Evolutionary conservation across 2,113 vertebrate genomes (phyloP).

Genomic region (Crotalus horridus): DNA sequence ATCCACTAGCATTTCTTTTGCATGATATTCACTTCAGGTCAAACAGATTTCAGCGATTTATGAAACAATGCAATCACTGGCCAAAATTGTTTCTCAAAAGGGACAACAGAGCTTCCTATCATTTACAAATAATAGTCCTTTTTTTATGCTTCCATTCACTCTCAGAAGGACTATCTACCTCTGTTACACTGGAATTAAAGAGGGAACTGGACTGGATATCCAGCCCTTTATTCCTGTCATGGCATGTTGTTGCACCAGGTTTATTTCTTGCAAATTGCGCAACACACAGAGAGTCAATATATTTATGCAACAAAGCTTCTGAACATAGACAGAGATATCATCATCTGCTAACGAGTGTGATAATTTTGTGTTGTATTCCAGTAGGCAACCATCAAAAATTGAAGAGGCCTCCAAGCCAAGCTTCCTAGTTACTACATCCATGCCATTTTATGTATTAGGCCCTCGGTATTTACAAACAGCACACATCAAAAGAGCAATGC

Average conservation of each 20-base stretch:
- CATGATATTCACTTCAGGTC: neutral
- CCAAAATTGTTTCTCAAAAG: neutral
- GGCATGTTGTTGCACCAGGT: too few species aligned
- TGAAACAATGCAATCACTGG: neutral
- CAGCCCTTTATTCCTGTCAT: too few species aligned
- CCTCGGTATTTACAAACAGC: neutral
- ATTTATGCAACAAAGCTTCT: neutral
- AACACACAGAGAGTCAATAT: too few species aligned
- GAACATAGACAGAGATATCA: neutral
- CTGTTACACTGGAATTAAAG: neutral
- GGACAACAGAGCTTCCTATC: neutral
- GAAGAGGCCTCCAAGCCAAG: neutral
- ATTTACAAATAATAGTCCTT: neutral
- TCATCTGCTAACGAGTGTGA: neutral
- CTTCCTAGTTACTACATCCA: neutral
- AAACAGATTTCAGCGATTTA: neutral
- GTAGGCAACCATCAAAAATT: neutral
- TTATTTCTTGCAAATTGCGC: too few species aligned
- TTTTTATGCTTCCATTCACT: neutral
- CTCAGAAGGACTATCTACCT: neutral
- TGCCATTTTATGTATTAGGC: neutral
- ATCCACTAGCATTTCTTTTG: neutral
- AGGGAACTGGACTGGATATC: too few species aligned
- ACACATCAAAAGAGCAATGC: neutral
- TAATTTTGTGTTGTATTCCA: neutral